Percentiles rank a stretch among this genome's conserved stretches.
These are phyloP conservation scores for Argynnis bischoffii DNA, from an alignment of 2,888 invertebrate genomes.

Conservation along the genomic window DNA sequence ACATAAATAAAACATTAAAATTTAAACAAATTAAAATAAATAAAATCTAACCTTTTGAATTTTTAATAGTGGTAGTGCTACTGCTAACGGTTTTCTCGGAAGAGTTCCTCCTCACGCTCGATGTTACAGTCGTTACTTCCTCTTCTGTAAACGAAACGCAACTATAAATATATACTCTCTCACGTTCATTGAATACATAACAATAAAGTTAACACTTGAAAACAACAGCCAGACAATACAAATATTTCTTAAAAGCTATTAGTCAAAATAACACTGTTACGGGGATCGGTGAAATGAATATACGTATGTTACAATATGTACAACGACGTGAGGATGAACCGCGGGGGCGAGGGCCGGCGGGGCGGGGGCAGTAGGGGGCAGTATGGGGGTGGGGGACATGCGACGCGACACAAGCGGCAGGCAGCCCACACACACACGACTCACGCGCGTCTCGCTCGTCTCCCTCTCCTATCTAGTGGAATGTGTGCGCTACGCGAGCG, in stretches of 20 bases:
- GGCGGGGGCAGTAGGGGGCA: constrained; percentile 39
- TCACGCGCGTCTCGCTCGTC: constrained; percentile 79
- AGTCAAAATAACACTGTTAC: constrained; percentile 78
- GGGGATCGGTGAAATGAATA: constrained; percentile 64
- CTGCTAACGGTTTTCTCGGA: constrained; percentile 82
- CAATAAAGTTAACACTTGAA: constrained; percentile 59
- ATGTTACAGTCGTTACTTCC: constrained; percentile 75
- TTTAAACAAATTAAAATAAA: too few relatives aligned
- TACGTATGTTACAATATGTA: constrained; percentile 66
- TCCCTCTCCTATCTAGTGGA: constrained; percentile 75
- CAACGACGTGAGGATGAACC: constrained; percentile 56
- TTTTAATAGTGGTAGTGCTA: constrained; percentile 79
- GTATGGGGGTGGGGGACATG: constrained; percentile 51
- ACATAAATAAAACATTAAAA: too few relatives aligned
- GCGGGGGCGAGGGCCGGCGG: constrained; percentile 33
- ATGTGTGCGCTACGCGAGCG: constrained; percentile 75
- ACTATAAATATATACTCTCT: neutral
- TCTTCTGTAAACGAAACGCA: constrained; percentile 62
- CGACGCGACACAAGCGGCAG: constrained; percentile 69
- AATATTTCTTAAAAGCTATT: constrained; percentile 75
- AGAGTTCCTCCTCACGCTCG: constrained; percentile 77
- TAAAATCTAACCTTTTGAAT: constrained; percentile 78
- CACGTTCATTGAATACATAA: constrained; percentile 8
- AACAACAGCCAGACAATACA: constrained; percentile 72
- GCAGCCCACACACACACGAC: constrained; percentile 79